Conservation (phyloP, 2,797 vertebrate species). For the Chrosomus eos region DNA sequence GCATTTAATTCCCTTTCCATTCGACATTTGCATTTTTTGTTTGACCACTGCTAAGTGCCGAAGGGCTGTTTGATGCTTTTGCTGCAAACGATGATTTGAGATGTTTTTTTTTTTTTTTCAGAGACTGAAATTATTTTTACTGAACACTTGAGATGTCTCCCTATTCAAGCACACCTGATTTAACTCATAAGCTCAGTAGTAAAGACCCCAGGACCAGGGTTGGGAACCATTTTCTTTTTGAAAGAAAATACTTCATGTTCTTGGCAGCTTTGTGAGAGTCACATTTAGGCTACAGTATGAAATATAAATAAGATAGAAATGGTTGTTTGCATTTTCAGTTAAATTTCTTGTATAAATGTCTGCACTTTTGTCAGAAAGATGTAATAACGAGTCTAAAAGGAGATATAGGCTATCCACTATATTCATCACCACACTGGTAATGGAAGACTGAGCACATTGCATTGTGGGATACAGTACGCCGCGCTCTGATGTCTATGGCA, state of each 20-base stretch:
- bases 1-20: slow-evolving; percentile 8
- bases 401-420: background rate
- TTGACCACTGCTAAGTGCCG: background rate
- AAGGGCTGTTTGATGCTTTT: background rate
- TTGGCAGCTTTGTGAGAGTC: background rate
- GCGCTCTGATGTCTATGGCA: background rate
- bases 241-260: background rate
- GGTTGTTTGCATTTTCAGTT: background rate
- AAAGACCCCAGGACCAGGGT: background rate
- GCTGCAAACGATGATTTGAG: background rate
- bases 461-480: background rate
- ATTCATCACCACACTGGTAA: background rate
- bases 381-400: background rate
- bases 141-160: background rate
- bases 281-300: background rate
- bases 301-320: background rate
- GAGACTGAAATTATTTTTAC: background rate
- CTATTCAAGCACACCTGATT: background rate
- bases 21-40: slow-evolving; percentile 4
- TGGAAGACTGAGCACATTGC: background rate
- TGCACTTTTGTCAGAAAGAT: background rate
- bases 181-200: background rate
- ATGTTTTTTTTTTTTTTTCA: background rate
- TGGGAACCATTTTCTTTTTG: background rate
- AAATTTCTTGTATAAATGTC: background rate